These are phyloP conservation scores for Nemoura dubitans DNA, from an alignment of 2,888 invertebrate species.

Conservation along the genomic window DNA sequence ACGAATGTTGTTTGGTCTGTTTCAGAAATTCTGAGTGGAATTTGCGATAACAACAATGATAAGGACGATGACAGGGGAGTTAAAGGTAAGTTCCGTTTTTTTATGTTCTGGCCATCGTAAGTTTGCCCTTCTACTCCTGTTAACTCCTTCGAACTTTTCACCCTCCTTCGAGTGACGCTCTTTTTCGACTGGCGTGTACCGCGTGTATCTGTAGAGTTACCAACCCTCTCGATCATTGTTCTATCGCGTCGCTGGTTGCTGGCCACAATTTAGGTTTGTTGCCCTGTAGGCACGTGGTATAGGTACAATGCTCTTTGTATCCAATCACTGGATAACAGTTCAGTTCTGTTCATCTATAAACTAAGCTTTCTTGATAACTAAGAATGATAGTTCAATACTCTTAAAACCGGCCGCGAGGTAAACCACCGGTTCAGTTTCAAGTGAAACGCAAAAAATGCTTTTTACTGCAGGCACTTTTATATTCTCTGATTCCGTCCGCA, in stretches of 20 bases:
- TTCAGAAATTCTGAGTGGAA: slow-evolving; percentile 81
- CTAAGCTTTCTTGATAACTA: no score
- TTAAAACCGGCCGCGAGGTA: no score
- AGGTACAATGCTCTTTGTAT: no score
- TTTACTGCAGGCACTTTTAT: no score
- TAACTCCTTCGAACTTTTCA: neutral
- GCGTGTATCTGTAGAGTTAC: neutral
- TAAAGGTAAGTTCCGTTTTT: slow-evolving; percentile 68
- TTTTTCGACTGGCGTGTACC: neutral
- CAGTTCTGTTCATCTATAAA: no score
- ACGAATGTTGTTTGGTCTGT: slow-evolving; percentile 54
- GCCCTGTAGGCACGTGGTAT: neutral
- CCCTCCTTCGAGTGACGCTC: slow-evolving; percentile 15
- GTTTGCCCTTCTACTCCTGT: slow-evolving; percentile 26
- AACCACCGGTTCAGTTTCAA: no score
- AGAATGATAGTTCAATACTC: no score
- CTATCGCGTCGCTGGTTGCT: neutral
- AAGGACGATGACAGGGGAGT: slow-evolving; percentile 78
- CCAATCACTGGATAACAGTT: no score
- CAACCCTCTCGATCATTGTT: neutral
- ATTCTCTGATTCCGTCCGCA: neutral
- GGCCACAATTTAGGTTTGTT: neutral
- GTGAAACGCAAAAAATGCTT: no score
- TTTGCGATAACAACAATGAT: slow-evolving; percentile 71
- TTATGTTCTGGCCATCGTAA: neutral